Conservation (phyloP, 2,113 vertebrate genomes). For the Chroicocephalus ridibundus region DNA sequence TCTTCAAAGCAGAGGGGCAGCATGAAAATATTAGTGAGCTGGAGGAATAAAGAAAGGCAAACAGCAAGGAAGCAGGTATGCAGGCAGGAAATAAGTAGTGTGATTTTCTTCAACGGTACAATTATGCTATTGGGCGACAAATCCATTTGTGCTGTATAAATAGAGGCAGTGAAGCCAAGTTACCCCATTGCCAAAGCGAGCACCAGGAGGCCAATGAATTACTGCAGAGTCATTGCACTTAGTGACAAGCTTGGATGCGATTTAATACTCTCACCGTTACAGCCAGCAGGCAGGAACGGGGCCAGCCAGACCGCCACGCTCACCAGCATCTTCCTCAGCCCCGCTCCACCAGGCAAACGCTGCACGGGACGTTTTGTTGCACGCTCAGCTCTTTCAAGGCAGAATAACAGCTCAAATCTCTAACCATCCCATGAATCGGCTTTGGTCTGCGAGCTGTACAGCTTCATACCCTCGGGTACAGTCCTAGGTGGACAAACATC, state of each 20-base stretch:
- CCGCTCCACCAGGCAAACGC: fast-evolving
- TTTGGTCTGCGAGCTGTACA: background rate
- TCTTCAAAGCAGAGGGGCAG: background rate
- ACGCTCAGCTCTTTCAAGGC: background rate
- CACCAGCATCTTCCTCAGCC: background rate
- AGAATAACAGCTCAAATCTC: background rate
- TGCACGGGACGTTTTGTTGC: fast-evolving
- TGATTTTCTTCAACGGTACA: background rate
- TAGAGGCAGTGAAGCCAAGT: background rate
- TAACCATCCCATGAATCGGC: background rate
- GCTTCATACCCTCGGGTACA: too few relatives aligned
- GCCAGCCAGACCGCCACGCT: fast-evolving
- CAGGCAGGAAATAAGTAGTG: background rate
- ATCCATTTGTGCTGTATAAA: background rate
- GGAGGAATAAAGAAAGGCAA: background rate
- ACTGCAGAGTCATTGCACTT: background rate
- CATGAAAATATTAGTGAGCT: background rate
- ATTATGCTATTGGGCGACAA: background rate
- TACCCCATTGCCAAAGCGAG: background rate
- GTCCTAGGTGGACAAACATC: background rate
- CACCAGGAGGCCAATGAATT: background rate
- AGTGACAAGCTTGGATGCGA: background rate
- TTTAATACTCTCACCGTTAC: background rate
- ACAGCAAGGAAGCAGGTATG: background rate
- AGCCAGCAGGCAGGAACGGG: background rate